A percentile compares a stretch with the other conserved stretches of the same genome.
Conservation (phyloP, 2,797 vertebrate species). For the Champsocephalus gunnari region DNA sequence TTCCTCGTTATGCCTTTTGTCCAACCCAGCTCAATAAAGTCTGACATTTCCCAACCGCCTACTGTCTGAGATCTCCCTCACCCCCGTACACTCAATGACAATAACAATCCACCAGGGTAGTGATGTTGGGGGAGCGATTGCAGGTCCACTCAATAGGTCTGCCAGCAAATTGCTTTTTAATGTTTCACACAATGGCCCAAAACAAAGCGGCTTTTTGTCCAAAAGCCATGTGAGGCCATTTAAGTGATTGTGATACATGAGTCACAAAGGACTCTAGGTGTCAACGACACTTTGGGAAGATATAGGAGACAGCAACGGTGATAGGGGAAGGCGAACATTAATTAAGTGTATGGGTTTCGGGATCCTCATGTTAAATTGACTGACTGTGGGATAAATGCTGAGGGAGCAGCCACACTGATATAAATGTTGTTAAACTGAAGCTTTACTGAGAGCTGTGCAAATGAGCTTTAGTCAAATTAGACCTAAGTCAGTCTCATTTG, state of each 20-base stretch:
- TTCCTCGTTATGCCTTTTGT: slow-evolving; percentile 66
- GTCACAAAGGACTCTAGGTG: slow-evolving; percentile 84
- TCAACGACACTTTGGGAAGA: slow-evolving; percentile 71
- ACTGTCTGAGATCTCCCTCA: slow-evolving; percentile 54
- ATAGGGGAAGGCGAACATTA: slow-evolving; percentile 81
- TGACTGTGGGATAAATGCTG: slow-evolving; percentile 27
- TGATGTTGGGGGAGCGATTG: slow-evolving; percentile 70
- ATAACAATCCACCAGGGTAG: slow-evolving; percentile 81
- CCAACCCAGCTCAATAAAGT: slow-evolving; percentile 72
- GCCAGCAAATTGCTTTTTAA: slow-evolving; percentile 88
- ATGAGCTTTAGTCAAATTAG: slow-evolving; percentile 16
- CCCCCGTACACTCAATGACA: slow-evolving; percentile 73
- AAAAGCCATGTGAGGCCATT: slow-evolving; percentile 89
- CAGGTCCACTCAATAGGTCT: slow-evolving; percentile 80
- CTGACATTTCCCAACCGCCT: slow-evolving; percentile 66
- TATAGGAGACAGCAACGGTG: slow-evolving; percentile 25
- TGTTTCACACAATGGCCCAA: slow-evolving; percentile 85
- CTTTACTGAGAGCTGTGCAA: slow-evolving; percentile 18
- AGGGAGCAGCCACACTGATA: slow-evolving; percentile 18
- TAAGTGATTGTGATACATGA: slow-evolving; percentile 92
- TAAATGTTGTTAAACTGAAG: slow-evolving; percentile 27
- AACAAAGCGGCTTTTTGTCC: slow-evolving; percentile 91
- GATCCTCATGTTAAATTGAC: slow-evolving; percentile 43
- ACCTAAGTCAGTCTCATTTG: slow-evolving; percentile 26
- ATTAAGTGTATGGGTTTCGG: slow-evolving; percentile 79